Evolutionary conservation across 2,113 vertebrate genomes (phyloP).

Genomic region (Mola mola): DNA sequence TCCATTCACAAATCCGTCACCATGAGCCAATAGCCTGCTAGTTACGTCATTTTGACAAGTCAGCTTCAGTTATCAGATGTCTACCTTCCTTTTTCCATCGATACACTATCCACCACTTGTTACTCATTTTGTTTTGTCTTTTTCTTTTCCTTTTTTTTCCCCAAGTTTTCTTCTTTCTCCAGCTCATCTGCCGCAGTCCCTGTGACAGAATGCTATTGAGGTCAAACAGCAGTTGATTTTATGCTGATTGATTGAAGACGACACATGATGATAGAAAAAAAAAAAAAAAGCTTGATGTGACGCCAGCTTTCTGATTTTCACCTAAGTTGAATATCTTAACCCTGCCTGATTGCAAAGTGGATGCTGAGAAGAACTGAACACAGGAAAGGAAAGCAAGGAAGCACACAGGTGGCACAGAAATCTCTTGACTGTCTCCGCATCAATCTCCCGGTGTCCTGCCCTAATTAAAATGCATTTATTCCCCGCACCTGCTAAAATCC

Average conservation of each 20-base stretch:
- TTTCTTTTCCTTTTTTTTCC: constrained; percentile 5
- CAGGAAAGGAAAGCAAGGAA: constrained; percentile 26
- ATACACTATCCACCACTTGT: neutral
- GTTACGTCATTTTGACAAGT: neutral
- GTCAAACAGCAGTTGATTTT: constrained; percentile 45
- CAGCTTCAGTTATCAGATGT: constrained; percentile 18
- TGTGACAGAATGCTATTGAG: constrained; percentile 19
- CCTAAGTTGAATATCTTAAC: constrained; percentile 60
- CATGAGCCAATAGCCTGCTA: neutral
- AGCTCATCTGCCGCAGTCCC: constrained; percentile 25
- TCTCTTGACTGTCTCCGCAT: constrained; percentile 36
- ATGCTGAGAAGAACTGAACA: constrained; percentile 14
- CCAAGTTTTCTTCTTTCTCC: constrained; percentile 7
- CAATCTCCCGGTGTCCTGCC: constrained; percentile 50
- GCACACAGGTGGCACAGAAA: constrained; percentile 62
- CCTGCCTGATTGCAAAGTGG: constrained; percentile 53
- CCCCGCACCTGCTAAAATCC: constrained; percentile 50
- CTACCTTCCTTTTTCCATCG: constrained; percentile 8
- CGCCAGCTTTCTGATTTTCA: constrained; percentile 57
- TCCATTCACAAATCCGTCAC: neutral
- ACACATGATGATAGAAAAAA: too few species aligned
- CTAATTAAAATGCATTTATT: constrained; percentile 53
- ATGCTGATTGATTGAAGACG: constrained; percentile 42
- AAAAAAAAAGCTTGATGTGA: constrained; percentile 48
- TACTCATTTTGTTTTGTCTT: neutral